A percentile compares a stretch with the other conserved stretches of the same genome.
Conservation (phyloP, 30 jellyfish, hydroid and myxozoan genomes). For the Hydra vulgaris region DNA sequence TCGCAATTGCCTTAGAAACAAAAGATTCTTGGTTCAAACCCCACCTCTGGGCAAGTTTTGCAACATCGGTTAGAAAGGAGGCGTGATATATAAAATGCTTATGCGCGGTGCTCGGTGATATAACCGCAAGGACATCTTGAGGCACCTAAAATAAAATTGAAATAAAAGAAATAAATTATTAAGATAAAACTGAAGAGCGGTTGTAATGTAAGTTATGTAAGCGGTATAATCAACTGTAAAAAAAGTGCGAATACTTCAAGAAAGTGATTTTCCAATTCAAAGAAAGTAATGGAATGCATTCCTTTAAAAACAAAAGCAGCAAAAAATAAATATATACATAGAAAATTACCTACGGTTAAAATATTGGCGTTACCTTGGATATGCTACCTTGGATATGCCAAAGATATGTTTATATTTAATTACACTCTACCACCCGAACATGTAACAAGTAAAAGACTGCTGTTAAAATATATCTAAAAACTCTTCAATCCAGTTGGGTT, state of each 20-base stretch:
- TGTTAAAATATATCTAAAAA: background rate
- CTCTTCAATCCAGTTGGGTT: slow-evolving; percentile 5
- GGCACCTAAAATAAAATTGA: no score
- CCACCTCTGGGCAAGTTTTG: no score
- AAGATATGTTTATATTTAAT: slow-evolving; percentile 11
- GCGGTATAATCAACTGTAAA: slow-evolving; percentile 26
- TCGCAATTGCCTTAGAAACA: slow-evolving; percentile 11
- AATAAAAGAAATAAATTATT: slow-evolving; percentile 50
- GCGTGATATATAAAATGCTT: slow-evolving; percentile 7
- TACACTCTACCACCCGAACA: background rate
- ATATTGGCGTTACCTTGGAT: no score
- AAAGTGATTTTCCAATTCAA: slow-evolving; percentile 49
- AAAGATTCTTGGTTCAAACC: no score
- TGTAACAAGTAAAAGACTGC: slow-evolving; percentile 24
- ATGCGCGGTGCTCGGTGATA: slow-evolving; percentile 36
- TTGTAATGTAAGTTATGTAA: slow-evolving; percentile 15
- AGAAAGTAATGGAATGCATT: slow-evolving; percentile 5
- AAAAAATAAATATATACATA: no score
- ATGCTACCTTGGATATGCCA: slow-evolving; percentile 5
- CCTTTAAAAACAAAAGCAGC: slow-evolving; percentile 35
- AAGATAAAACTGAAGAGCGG: slow-evolving; percentile 26
- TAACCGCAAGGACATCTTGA: no score
- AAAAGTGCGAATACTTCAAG: slow-evolving; percentile 50
- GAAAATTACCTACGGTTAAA: no score
- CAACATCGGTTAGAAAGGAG: no score